These are phyloP conservation scores for Wiebesia pumilae DNA, from an alignment of 1,140 invertebrate genomes.

Conservation along the genomic window DNA sequence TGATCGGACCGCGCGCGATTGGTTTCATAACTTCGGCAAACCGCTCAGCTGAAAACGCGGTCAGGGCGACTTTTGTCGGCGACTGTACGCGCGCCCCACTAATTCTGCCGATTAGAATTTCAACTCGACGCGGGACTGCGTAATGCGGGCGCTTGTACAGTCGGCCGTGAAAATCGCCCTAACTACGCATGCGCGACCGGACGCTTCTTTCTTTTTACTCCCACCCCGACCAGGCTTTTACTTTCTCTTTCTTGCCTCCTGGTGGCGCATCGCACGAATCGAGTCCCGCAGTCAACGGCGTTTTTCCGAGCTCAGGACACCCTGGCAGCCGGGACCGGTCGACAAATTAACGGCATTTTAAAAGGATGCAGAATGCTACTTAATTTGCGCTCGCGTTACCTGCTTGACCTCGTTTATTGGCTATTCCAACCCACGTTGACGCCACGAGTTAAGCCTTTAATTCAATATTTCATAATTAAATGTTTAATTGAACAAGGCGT, in stretches of 20 bases:
- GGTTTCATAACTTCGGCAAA: conserved; percentile 70
- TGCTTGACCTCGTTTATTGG: neutral
- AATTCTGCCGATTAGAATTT: conserved; percentile 72
- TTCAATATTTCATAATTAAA: no score
- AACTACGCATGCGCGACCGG: conserved; percentile 22
- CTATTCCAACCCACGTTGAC: no score
- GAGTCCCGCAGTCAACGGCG: neutral
- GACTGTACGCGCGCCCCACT: conserved; percentile 64
- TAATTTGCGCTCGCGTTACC: neutral
- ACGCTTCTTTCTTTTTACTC: neutral
- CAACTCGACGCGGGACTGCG: conserved; percentile 53
- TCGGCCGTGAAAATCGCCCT: conserved; percentile 53
- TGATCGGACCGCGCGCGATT: conserved; percentile 55
- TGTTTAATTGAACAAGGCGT: no score
- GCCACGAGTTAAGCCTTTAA: no score
- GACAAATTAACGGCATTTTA: no score
- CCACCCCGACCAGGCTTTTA: neutral
- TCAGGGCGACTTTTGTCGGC: conserved; percentile 61
- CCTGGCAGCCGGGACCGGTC: no score
- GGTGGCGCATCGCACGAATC: neutral
- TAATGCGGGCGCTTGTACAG: conserved; percentile 54
- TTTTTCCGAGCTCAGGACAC: neutral
- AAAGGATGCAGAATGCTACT: no score
- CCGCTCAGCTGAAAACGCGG: conserved; percentile 61
- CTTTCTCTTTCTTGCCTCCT: conserved; percentile 15